phyloP scores from a whole-genome alignment of 1,140 invertebrate species.

The Drosophila kikkawai region DNA sequence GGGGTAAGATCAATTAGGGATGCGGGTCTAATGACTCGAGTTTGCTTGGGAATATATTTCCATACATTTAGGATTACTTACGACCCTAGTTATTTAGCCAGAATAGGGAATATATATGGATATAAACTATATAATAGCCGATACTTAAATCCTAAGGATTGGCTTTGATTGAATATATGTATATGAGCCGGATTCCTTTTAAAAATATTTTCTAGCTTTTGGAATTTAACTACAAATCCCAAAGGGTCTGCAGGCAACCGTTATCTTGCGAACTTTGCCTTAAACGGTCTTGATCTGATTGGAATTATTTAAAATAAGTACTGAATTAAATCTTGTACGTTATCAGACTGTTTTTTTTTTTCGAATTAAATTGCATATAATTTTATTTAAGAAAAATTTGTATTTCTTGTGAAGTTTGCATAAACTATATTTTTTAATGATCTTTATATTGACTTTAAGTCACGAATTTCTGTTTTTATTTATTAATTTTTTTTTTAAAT shows the following conservation, averaged over 20 bases:
- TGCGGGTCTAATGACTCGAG: conserved; percentile 28
- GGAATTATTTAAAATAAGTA: neutral
- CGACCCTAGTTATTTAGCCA: too few relatives aligned
- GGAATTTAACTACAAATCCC: neutral
- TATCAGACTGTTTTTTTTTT: neutral
- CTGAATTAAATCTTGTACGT: neutral
- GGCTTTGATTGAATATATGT: too few relatives aligned
- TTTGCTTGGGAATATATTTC: conserved; percentile 8
- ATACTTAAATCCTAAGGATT: neutral
- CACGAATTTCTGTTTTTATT: neutral
- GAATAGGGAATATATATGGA: neutral
- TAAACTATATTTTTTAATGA: too few relatives aligned
- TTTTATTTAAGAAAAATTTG: neutral
- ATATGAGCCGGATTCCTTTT: neutral
- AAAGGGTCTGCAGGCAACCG: too few relatives aligned
- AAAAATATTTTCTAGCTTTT: neutral
- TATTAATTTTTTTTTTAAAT: neutral
- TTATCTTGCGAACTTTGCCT: neutral
- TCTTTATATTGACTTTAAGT: neutral
- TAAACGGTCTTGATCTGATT: neutral
- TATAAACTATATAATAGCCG: neutral
- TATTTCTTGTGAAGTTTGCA: too few relatives aligned
- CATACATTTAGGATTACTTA: neutral
- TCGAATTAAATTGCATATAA: neutral
- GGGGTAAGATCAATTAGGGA: conserved; percentile 6